Evolutionary conservation across 1,140 invertebrate genomes (phyloP).

Genomic region (Antheraea mylitta): DNA sequence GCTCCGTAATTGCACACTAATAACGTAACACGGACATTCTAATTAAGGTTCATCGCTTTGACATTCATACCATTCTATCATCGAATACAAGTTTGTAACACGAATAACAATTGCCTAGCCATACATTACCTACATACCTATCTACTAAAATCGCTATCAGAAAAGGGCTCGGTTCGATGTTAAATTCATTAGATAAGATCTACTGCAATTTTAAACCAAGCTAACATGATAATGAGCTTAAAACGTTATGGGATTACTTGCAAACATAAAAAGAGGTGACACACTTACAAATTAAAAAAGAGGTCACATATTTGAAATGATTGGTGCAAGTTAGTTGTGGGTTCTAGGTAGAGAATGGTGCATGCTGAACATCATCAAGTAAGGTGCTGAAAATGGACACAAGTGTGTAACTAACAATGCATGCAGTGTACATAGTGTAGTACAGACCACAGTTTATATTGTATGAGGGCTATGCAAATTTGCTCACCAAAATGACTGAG

Average conservation of each 20-base stretch:
- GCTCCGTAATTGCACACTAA: conserved; percentile 68
- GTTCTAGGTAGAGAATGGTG: conserved; percentile 77
- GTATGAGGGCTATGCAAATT: conserved; percentile 66
- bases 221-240: conserved; percentile 69
- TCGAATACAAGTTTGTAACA: conserved; percentile 68
- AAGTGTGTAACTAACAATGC: conserved; percentile 78
- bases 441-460: conserved; percentile 52
- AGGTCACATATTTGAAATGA: conserved; percentile 58
- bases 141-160: conserved; percentile 72
- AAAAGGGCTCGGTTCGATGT: conserved; percentile 69
- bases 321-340: conserved; percentile 74
- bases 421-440: conserved; percentile 77
- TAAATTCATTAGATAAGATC: conserved; percentile 65
- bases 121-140: conserved; percentile 40
- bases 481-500: conserved; percentile 83
- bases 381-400: conserved; percentile 69
- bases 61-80: conserved; percentile 76
- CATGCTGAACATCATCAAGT: conserved; percentile 70
- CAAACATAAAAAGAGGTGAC: conserved; percentile 47
- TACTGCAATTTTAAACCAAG: conserved; percentile 60
- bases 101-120: conserved; percentile 63
- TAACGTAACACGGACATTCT: conserved; percentile 76
- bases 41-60: conserved; percentile 78
- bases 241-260: conserved; percentile 50
- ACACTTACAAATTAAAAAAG: conserved; percentile 36